Evolutionary conservation across 92 coral and sea anemone species (phyloP), one percentile per base, ranked within the genome.

Genomic region (Porites evermanni): DNA sequence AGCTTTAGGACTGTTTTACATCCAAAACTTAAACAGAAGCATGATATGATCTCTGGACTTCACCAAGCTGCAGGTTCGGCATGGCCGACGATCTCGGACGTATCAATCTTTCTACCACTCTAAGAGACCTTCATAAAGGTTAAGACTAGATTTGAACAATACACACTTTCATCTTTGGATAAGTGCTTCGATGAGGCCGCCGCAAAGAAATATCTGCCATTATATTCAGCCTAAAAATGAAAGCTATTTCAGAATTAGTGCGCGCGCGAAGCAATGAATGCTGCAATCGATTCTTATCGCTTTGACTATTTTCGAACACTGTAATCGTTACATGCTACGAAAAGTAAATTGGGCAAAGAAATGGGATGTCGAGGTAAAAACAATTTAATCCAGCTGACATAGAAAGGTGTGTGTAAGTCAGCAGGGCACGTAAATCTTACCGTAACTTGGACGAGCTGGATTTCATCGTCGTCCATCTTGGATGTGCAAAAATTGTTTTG

Each of bases 381-480:
- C 1, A 21, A 54, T 77, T 2, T 9, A 14, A 10, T 20, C 16
- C 2, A 29, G 21, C 1, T 10, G 1, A 56, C 0, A 1, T 16
- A 2, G 7, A 10, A 20, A 7, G 14, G 20, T 47, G 16, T 74
- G 44, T 26, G 78, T 7, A 12, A 14, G 16, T n/a, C 0, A 47
- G 3, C 54, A 0, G 20, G 1, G 9, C 24, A 29, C 0, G 23
- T 65, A 32, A 53, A n/a, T 56, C 87, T 52, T 52, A 83, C 87
- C 80, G 87, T 83, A 4, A 83, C 80, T 53, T 74, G 79, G 5
- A 83, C 53, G 16, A 83, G 17, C 47, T 83, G 64, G 0, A 74
- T 11, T 32, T 83, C 84, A 44, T 78, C 85, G 85, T 81, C 85
- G 85, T 81, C 85, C 85, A 81, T 81, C 60, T 81, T 81, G 84